These are phyloP conservation scores for Thymallus thymallus DNA, from an alignment of 2,113 vertebrate genomes.

Conservation along the genomic window DNA sequence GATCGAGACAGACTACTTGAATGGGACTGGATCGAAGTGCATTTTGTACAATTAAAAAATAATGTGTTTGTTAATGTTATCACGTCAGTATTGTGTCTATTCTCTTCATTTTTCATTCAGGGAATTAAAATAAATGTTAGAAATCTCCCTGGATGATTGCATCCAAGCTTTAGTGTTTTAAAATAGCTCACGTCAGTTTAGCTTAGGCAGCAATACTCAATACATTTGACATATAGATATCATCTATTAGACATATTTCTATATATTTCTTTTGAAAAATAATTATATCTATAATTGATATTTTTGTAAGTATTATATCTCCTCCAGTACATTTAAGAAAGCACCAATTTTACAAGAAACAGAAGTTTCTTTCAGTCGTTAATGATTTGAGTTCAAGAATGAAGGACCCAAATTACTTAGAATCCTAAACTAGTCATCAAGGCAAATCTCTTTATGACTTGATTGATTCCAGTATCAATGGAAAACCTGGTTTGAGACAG, in stretches of 20 bases:
- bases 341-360: constrained; percentile 71
- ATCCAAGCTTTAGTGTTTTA: constrained; percentile 45
- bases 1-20: no score
- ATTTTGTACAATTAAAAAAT: no score
- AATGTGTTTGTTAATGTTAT: neutral
- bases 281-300: constrained; percentile 72
- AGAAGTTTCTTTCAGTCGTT: constrained; percentile 55
- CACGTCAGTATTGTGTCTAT: no score
- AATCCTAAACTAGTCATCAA: constrained; percentile 43
- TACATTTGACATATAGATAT: constrained; percentile 34
- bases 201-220: constrained; percentile 4
- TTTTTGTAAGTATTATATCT: constrained; percentile 67
- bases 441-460: constrained; percentile 47
- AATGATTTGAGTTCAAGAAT: constrained; percentile 63
- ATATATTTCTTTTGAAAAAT: constrained; percentile 77
- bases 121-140: constrained; percentile 15
- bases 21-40: no score
- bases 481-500: no score
- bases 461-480: constrained; percentile 47
- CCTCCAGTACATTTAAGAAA: constrained; percentile 70
- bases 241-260: constrained; percentile 22
- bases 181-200: constrained; percentile 48
- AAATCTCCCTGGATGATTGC: constrained; percentile 37
- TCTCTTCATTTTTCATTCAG: no score
- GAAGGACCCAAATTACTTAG: constrained; percentile 55